These are phyloP conservation scores for Tenualosa thibaudeaui DNA, from an alignment of 2,797 vertebrate genomes.

Conservation along the genomic window DNA sequence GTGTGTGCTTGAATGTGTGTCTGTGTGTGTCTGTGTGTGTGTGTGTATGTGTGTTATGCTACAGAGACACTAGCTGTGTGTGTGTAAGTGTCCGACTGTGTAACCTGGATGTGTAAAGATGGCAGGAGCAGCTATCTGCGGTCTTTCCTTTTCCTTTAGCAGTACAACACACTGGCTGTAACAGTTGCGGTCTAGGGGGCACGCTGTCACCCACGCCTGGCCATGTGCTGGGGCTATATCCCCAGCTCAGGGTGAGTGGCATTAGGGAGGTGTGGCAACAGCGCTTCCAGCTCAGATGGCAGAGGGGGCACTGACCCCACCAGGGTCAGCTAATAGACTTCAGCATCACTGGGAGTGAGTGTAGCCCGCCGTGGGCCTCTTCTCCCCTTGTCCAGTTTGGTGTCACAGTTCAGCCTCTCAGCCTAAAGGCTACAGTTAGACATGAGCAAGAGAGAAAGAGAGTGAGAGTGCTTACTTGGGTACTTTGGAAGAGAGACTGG, in stretches of 20 bases:
- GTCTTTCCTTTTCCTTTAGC: not conserved
- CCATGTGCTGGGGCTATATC: not conserved
- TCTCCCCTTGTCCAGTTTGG: not conserved
- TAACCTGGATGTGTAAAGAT: not conserved
- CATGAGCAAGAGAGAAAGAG: not conserved
- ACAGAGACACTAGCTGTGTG: not conserved
- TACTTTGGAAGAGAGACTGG: not conserved
- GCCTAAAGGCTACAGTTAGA: not conserved
- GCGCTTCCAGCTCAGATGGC: not conserved
- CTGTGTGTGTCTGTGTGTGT: slow-evolving; percentile 43
- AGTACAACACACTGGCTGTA: not conserved
- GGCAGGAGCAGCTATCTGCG: not conserved
- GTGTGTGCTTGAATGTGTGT: slow-evolving; percentile 56
- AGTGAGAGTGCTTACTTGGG: not conserved
- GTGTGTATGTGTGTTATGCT: slow-evolving; percentile 8
- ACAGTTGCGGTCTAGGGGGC: not conserved
- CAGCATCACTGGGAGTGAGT: not conserved
- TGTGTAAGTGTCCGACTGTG: not conserved
- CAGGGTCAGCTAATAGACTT: not conserved
- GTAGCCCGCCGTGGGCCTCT: not conserved
- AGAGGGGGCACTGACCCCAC: not conserved
- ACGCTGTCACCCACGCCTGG: not conserved
- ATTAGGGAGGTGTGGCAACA: not conserved
- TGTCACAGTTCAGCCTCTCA: not conserved
- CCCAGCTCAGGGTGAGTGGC: too few relatives aligned